Evolutionary conservation across 2,113 vertebrate genomes (phyloP).

Genomic region (Callospermophilus lateralis): DNA sequence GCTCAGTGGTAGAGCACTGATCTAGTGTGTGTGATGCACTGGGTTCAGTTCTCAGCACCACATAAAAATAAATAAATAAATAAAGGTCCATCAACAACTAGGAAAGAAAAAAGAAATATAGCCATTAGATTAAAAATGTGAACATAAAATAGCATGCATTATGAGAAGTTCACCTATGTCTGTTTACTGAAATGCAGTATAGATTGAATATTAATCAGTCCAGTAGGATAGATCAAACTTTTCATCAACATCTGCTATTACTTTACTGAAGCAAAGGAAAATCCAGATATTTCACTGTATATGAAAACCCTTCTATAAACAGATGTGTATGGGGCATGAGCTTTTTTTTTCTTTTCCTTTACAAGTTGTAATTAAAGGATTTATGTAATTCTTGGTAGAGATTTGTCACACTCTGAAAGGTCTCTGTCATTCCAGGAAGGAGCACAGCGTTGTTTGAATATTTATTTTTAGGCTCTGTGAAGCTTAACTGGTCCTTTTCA

Average conservation of each 20-base stretch:
- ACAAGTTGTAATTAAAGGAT: not conserved
- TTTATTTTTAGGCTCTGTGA: constrained; percentile 5
- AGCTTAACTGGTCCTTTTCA: not conserved
- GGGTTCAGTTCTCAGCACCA: too few relatives aligned
- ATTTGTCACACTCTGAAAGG: not conserved
- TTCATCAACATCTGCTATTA: not conserved
- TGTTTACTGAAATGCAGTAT: not conserved
- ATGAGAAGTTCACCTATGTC: not conserved
- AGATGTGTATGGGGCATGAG: not conserved
- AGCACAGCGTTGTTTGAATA: not conserved
- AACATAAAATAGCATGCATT: not conserved
- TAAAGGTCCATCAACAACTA: too few relatives aligned
- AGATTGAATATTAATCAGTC: not conserved
- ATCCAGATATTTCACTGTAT: not conserved
- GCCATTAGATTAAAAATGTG: not conserved
- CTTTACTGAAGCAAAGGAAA: not conserved
- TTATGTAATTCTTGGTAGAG: not conserved
- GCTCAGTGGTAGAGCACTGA: too few relatives aligned
- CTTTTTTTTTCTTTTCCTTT: not conserved
- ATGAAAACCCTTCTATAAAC: not conserved
- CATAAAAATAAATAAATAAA: too few relatives aligned
- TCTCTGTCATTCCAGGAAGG: not conserved
- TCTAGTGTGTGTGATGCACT: too few relatives aligned
- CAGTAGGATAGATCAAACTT: not conserved
- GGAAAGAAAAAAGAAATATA: not conserved